Base-by-base conservation (phyloP, 2,797 vertebrate species). In the Sebastes cheni region DNA sequence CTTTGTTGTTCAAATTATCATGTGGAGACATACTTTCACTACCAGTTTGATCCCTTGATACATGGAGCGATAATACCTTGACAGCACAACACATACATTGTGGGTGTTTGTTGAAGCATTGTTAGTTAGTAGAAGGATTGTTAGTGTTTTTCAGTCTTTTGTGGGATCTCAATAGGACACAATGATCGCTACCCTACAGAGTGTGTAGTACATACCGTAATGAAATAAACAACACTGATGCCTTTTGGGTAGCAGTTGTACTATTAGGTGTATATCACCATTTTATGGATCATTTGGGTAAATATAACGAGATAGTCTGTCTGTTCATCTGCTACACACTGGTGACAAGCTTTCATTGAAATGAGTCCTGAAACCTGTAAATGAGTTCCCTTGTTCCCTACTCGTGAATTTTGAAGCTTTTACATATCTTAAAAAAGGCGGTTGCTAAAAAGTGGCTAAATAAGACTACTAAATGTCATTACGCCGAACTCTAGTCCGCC, bases 1-100 rank as follows among this genome's bases (percentile, higher is more conserved):
- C 36, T 85, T 72, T 82, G 78, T 83, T 34, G 80, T 60, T 75
- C 14, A 56, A 65, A 73, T 72, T 3, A 73, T 79, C 67, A 77
- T 14, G 23, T 23, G 18, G 16, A 75, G 64, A 83, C 20, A 8
- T 36, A 27, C 50, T 79, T 68, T 14, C 56, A 56, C 55, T 6
- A 62, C 22, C 42, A 36, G 62, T 72, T 36, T 73, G 72, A 88
- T 85, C 69, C 74, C 67, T 36, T 55, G 56, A 81, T 75, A 30
- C 76, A 70, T n/a, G 62, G 59, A 42, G 46, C 4, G 14, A 83
- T 79, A 56, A 71, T 23, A 72, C 75, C 67, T 66, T 66, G 56
- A 67, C 72, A 69, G 69, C 55, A 18, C 64, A 32, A 56, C 61
- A 52, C 52, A 42, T 20, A 23, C 25, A 18, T 25, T 66, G 68